Evolutionary conservation across 2,113 vertebrate species (phyloP), one percentile per base, ranked within the genome.

Genomic region (Rutilus rutilus): DNA sequence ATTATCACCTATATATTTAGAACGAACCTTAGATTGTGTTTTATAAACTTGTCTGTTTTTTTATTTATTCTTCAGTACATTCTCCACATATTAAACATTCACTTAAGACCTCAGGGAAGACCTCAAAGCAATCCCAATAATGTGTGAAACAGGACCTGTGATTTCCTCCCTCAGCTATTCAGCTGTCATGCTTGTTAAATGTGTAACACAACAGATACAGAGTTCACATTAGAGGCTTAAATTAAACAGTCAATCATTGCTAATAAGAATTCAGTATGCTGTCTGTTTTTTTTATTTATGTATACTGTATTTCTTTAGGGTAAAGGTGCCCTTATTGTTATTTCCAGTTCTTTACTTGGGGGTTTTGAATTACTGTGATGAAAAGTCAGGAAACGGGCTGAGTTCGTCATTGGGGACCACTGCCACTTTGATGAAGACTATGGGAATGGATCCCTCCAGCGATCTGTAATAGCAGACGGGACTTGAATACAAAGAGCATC

Each of bases 401-500:
- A 75, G 30, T 42, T 14, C 59, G 71, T 77, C 79, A 77, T 30
- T 54, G 27, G 80, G 71, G 69, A 82, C 54, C n/a, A 39, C 60
- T 82, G 50, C 11, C 85, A 62, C 69, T 82, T 83, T 82, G 69
- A 83, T 86, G 27, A 82, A 75, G 77, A 69, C 52, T 33, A 19
- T 74, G 69, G 23, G 36, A 86, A 76, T 76, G 78, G 52, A 54
- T 82, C 71, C 79, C 62, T 76, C 71, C 19, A 71, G 85, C 52
- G 30, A 14, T 86, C 19, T 17, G 21, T 42, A n/a, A 83, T 39
- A n/a, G 59, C 59, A 54, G 54, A 82, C 60, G 4, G 14, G 27
- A 14, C 17, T 7, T 82, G 78, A 86, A 86, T 83, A 83, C 69
- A 86, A 75, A 82, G 33, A 82, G 67, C 79, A 86, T 65, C 69